Base-by-base conservation (phyloP, 2,888 invertebrate species). In the Alsophila aescularia region DNA sequence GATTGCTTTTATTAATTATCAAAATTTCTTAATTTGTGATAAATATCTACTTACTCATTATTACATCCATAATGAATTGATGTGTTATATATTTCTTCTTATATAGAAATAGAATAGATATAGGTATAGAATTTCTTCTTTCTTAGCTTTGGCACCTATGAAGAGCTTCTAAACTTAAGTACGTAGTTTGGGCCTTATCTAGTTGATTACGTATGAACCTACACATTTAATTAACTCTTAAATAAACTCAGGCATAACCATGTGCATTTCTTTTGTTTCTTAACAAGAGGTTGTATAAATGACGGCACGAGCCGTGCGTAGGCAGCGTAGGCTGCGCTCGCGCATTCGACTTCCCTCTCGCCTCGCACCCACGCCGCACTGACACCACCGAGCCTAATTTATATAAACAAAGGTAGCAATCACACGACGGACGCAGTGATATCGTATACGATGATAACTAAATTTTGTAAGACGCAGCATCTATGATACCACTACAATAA, bases 271-370 rank as follows among this genome's bases (percentile, higher is more conserved):
- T 77, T 81, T 77, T 76, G 77, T 75, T 83, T 79, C 67, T 67
- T 76, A 82, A 79, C 69, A 73, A 79, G 73, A 71, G 74, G 68
- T 78, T 72, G 73, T 80, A 84, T 83, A 84, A 81, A 84, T 78
- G 75, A 74, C 74, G 77, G 75, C 78, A 76, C 79, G 70, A 72
- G 78, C 72, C 75, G 54, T 41, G 83, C 85, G 89, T 88, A 83
- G 88, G 88, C 72, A 41, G 83, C 85, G 89, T 88, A 83, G 88
- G 88, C 72, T 69, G 87, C 75, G 77, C 81, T 69, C 75, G 82
- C 83, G 88, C 86, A 78, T 76, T 74, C 80, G 78, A 78, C 71
- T 74, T 75, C 70, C 79, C 80, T 81, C 81, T 77, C 79, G 75
- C 78, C 76, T 75, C 58, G 78, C 60, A 66, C 85, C 87, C 81